These are phyloP conservation scores for Anoplophora glabripennis DNA, from an alignment of 1,140 invertebrate genomes.

Conservation along the genomic window DNA sequence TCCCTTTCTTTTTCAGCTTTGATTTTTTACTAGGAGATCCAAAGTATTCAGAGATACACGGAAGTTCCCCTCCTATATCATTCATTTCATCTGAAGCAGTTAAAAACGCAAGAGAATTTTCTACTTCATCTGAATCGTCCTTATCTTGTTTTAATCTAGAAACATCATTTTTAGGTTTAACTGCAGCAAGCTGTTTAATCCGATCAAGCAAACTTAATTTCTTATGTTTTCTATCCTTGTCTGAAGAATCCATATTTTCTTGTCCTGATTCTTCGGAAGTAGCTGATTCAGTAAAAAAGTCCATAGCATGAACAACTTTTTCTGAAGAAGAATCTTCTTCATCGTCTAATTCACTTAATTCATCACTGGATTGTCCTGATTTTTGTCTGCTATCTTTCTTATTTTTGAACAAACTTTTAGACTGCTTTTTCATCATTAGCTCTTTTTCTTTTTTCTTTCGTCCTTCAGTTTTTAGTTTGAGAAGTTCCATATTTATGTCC, in stretches of 20 bases:
- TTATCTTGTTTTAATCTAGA: too few species aligned
- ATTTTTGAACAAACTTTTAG: too few species aligned
- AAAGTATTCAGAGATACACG: constrained; percentile 13
- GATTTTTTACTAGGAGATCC: not conserved
- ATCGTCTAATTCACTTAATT: constrained; percentile 14
- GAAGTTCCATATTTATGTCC: constrained; percentile 34
- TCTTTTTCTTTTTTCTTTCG: not conserved
- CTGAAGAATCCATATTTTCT: too few species aligned
- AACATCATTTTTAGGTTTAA: too few species aligned
- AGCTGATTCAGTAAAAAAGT: too few species aligned
- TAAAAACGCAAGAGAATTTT: constrained; percentile 7
- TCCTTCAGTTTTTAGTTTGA: constrained; percentile 13
- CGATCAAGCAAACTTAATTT: too few species aligned
- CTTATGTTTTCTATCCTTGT: too few species aligned
- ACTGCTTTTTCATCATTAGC: not conserved
- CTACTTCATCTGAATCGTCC: not conserved
- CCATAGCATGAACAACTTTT: too few species aligned
- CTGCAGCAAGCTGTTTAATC: too few species aligned
- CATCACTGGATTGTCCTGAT: constrained; percentile 13
- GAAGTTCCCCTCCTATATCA: constrained; percentile 13
- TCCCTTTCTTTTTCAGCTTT: not conserved
- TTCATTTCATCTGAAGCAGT: constrained; percentile 16
- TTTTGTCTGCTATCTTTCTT: constrained; percentile 3
- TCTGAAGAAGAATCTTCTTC: constrained; percentile 1
- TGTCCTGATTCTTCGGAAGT: too few species aligned